Evolutionary conservation across 2,797 vertebrate genomes (phyloP), one percentile per base, ranked within the genome.

Genomic region (Pipistrellus kuhlii): DNA sequence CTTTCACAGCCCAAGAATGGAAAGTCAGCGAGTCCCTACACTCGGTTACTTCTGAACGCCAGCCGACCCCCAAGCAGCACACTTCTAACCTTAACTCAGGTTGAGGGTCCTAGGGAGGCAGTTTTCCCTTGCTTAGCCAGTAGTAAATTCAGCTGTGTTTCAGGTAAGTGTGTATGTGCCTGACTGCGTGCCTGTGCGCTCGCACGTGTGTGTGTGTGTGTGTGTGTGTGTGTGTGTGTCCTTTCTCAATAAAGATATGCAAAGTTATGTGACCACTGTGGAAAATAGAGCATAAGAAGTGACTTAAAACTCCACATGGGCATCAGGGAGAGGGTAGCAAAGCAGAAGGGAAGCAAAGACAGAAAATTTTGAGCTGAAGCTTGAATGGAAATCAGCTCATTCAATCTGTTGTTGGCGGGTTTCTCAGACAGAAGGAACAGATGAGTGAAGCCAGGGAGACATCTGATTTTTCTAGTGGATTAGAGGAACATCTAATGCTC

Each of bases 371-470:
- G 15, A 85, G 38, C 30, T 85, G 30, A 95, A 46, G 10, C 2
- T 32, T 78, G 7, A 55, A 85, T 4, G 21, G 46, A 83, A 84
- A 89, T 91, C 18, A 88, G 30, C 32, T 59, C 38, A 75, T 66
- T 92, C 30, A 53, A 3, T 68, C 51, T 76, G 27, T 38, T 25
- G 4, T 64, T n/a, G 12, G 71, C 76, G 44, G 11, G 10, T 77
- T 75, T 78, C 76, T 85, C 55, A 41, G 46, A n/a, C 27, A 90
- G 68, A 95, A 55, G 53, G 11, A 85, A 75, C 23, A 64, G n/a
- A 68, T 55, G 62, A 85, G 21, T 12, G 35, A 86, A 18, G 21
- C 84, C 48, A 94, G 18, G n/a, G 17, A 80, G 73, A 15, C 2
- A 46, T 57, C 77, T 64, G 72, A 87, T 11, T 73, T 73, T 71